A percentile compares a stretch with the other conserved stretches of the same genome.
Conservation (phyloP, 2,113 vertebrate species). For the Phycodurus eques region DNA sequence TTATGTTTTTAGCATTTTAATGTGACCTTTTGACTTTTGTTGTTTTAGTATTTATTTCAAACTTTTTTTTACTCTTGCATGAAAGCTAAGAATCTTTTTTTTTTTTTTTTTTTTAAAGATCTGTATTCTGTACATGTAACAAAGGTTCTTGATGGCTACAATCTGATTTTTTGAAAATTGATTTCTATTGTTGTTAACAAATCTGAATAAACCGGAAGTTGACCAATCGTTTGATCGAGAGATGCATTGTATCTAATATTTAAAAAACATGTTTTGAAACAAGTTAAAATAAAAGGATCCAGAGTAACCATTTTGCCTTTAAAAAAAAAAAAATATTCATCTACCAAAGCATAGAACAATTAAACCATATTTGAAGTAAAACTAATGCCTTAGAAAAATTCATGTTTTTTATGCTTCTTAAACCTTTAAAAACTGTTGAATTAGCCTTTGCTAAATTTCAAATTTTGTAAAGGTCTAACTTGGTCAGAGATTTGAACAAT, state of each 20-base stretch:
- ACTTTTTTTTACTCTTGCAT: too few relatives aligned
- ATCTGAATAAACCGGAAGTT: too few relatives aligned
- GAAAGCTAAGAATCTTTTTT: too few relatives aligned
- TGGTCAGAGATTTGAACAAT: conserved; percentile 41
- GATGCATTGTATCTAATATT: background rate
- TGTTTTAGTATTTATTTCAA: too few relatives aligned
- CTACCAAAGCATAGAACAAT: background rate
- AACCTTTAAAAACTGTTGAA: background rate
- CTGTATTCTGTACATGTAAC: too few relatives aligned
- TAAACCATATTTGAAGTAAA: background rate
- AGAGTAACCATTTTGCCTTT: background rate
- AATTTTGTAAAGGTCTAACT: conserved; percentile 28
- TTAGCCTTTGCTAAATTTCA: conserved; percentile 11
- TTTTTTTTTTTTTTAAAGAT: too few relatives aligned
- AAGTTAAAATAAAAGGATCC: background rate
- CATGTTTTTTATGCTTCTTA: background rate
- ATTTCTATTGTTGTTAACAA: too few relatives aligned
- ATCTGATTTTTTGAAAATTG: too few relatives aligned
- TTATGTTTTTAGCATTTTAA: too few relatives aligned
- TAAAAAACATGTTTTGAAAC: background rate
- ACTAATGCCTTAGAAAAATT: background rate
- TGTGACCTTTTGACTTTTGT: too few relatives aligned
- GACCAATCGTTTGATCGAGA: background rate
- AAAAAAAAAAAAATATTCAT: background rate
- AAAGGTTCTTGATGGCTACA: too few relatives aligned